A percentile compares a stretch with the other conserved stretches of the same genome.
phyloP scores from a whole-genome alignment of 2,113 vertebrate genomes.

The Chiloscyllium plagiosum region DNA sequence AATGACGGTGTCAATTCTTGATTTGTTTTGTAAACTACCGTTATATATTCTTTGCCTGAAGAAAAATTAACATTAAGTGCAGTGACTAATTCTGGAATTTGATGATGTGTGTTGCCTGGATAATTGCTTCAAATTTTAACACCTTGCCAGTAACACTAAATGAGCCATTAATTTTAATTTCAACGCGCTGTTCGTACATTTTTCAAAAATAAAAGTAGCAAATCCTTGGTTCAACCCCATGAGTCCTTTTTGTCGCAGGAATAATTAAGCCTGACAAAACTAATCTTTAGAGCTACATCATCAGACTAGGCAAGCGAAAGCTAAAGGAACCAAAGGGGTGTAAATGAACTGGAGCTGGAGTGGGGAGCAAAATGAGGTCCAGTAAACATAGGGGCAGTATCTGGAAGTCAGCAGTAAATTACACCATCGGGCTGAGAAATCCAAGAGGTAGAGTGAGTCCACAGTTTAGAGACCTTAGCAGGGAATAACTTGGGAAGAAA shows the following conservation, averaged over 20 bases:
- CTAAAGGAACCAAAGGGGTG: not conserved
- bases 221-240: slow-evolving; percentile 14
- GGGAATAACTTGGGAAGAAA: not conserved
- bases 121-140: slow-evolving; percentile 28
- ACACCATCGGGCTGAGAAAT: not conserved
- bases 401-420: too few relatives aligned
- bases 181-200: not conserved
- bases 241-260: slow-evolving; percentile 24
- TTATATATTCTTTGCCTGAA: slow-evolving; percentile 5
- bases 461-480: not conserved
- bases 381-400: too few relatives aligned
- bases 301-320: not conserved
- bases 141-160: slow-evolving; percentile 7
- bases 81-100: slow-evolving; percentile 1
- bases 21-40: not conserved
- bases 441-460: not conserved
- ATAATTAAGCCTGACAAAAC: slow-evolving; percentile 25
- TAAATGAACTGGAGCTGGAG: not conserved
- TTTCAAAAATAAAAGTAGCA: not conserved
- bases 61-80: not conserved
- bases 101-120: slow-evolving; percentile 1
- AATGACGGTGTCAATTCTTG: not conserved
- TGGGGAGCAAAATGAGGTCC: not conserved
- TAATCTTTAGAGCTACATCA: not conserved
- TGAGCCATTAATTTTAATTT: slow-evolving; percentile 36